Evolutionary conservation across 2,113 vertebrate species (phyloP).

Genomic region (Rousettus leschenaultii): DNA sequence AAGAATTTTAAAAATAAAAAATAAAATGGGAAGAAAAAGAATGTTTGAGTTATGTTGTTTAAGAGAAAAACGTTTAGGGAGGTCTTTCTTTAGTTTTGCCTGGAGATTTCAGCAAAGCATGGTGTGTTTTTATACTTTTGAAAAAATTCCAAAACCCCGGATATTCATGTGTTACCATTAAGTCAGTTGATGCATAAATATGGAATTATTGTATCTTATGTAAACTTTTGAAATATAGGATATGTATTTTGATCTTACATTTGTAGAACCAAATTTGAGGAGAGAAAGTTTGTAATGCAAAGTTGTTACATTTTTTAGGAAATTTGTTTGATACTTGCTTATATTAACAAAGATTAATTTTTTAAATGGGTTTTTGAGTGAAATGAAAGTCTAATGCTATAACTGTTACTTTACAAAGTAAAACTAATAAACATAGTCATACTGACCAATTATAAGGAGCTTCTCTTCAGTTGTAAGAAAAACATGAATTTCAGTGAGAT

Average conservation of each 20-base stretch:
- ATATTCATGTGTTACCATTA: background rate
- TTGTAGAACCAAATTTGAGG: background rate
- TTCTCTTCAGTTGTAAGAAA: background rate
- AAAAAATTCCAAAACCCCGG: background rate
- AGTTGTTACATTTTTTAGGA: background rate
- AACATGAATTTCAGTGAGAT: background rate
- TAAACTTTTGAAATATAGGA: background rate
- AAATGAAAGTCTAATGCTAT: background rate
- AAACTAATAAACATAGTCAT: background rate
- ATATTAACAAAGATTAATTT: background rate
- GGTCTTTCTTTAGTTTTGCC: background rate
- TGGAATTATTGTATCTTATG: background rate
- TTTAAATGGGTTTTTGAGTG: background rate
- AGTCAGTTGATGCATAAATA: background rate
- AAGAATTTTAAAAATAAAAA: background rate
- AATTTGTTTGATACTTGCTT: background rate
- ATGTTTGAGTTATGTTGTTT: background rate
- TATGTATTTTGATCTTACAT: background rate
- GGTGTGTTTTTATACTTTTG: background rate
- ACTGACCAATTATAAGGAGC: background rate
- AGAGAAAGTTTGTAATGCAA: background rate
- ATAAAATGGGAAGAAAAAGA: background rate
- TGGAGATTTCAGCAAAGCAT: background rate
- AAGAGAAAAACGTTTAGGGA: background rate
- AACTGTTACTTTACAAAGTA: background rate